Conservation (phyloP, 2,797 vertebrate species). For the Prionace glauca region DNA sequence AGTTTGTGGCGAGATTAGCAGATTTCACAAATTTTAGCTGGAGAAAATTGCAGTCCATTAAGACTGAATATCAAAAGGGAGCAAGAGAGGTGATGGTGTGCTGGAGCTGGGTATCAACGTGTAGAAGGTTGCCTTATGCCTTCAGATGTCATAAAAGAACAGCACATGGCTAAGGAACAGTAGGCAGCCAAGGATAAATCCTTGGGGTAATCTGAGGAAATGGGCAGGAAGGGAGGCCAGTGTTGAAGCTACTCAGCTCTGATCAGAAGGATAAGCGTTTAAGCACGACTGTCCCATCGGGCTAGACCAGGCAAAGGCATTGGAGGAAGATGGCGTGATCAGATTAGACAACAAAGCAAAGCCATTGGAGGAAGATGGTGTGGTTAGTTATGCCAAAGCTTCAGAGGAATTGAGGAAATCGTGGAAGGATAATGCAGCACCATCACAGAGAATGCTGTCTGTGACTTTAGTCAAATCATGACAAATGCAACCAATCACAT, state of each 20-base stretch:
- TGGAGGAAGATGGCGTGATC: not conserved
- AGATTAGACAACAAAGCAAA: not conserved
- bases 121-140: not conserved
- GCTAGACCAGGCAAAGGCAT: not conserved
- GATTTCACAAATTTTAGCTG: not conserved
- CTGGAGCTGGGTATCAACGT: too few relatives aligned
- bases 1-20: not conserved
- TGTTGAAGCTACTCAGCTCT: not conserved
- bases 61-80: not conserved
- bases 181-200: not conserved
- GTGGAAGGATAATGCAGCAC: not conserved
- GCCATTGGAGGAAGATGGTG: not conserved
- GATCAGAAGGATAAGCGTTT: not conserved
- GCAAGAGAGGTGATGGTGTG: too few relatives aligned
- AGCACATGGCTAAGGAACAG: not conserved
- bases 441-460: not conserved
- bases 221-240: not conserved
- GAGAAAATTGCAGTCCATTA: not conserved
- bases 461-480: not conserved
- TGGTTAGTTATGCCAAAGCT: not conserved
- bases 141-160: not conserved
- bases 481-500: not conserved
- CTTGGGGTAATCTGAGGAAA: not conserved
- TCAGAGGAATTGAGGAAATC: not conserved
- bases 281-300: not conserved